Evolutionary conservation across 1,140 invertebrate species (phyloP).

Genomic region (Planococcus citri): DNA sequence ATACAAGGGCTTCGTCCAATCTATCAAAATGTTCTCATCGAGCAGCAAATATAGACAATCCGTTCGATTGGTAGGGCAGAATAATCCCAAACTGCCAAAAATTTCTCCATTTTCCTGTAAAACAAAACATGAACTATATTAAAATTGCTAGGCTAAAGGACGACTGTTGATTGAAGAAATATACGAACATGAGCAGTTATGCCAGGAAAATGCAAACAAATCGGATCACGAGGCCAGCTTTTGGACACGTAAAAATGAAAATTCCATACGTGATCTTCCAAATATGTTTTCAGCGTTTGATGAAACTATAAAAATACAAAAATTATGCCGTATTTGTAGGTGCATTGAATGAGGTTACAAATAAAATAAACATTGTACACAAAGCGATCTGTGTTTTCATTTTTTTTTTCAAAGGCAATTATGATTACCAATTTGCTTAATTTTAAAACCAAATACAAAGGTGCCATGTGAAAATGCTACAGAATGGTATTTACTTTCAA

Average conservation of each 20-base stretch:
- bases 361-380: not conserved
- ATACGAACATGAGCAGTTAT: constrained; percentile 41
- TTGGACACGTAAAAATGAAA: constrained; percentile 78
- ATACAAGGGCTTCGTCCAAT: constrained; percentile 62
- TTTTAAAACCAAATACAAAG: no score
- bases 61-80: constrained; percentile 58
- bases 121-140: not conserved
- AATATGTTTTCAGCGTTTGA: constrained; percentile 72
- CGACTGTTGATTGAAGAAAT: not conserved
- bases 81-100: constrained; percentile 68
- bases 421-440: no score
- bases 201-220: constrained; percentile 71
- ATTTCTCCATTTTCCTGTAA: constrained; percentile 57
- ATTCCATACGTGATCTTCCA: constrained; percentile 71
- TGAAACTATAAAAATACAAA: constrained; percentile 50
- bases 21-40: constrained; percentile 58
- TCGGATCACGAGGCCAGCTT: constrained; percentile 65
- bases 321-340: constrained; percentile 16
- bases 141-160: not conserved
- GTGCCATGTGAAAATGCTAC: no score
- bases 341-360: no score
- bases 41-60: constrained; percentile 53
- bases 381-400: not conserved
- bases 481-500: constrained; percentile 48
- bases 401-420: not conserved